Base-by-base conservation (phyloP, 2,888 invertebrate species). In the Drosophila nr. fundita region DNA sequence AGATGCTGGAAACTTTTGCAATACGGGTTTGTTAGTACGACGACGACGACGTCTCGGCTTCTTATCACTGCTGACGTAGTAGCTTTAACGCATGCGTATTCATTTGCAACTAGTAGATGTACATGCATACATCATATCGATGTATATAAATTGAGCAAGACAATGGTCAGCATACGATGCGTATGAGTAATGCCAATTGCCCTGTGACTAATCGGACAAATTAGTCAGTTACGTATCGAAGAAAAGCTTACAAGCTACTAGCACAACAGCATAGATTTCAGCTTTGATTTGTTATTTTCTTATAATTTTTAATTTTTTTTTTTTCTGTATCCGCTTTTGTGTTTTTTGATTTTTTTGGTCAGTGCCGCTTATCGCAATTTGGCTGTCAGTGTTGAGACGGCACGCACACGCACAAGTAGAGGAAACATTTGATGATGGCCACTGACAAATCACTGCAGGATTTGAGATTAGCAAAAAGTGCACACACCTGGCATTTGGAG, bases 101-200 rank as follows among this genome's bases (percentile, higher is more conserved):
- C 5, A 34, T 34, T 13, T 24, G 6, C 7, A 18, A 15, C 0
- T 18, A 18, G 1, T 29, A 50, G 11, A 32, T 15, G 11, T 8
- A 21, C 10, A 15, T 21, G 21, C 11, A 8, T 42, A 27, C n/a
- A 27, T 49, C 27, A 40, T n/a, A 8, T 24, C 21, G 34, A 59
- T 18, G 18, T 49, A 53, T 45, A 15, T 29, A 49, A 52, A 40
- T 15, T 32, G 15, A 75, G 64, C 48, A 36, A 48, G 42, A 36
- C 48, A 59, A 59, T 50, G 34, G 27, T 40, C 27, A 45, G 30
- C 11, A 24, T 58, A 78, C 68, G 66, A 49, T 49, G 79, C 77
- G 80, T 79, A 82, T 82, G 82, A 79, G 85, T 84, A 82, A 84
- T 66, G 45, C 60, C 38, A 50, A 61, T 24, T 10, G 40, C 15